Evolutionary conservation across 2,797 vertebrate genomes (phyloP).

Genomic region (Oreortyx pictus): DNA sequence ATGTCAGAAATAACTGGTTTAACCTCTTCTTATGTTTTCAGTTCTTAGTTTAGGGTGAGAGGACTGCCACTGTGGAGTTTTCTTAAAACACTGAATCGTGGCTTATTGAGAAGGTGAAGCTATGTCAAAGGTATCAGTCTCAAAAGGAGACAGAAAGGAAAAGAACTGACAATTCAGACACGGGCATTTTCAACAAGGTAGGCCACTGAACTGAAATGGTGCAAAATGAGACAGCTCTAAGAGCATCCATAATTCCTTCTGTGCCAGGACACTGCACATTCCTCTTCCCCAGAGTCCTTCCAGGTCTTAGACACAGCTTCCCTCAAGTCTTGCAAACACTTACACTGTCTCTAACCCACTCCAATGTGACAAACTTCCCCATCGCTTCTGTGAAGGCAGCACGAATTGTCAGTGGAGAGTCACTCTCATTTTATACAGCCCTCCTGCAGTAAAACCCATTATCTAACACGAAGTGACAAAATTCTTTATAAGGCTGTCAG

Average conservation of each 20-base stretch:
- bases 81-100: neutral
- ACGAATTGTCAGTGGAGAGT: neutral
- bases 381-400: neutral
- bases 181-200: neutral
- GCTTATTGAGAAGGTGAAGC: neutral
- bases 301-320: neutral
- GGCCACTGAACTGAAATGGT: neutral
- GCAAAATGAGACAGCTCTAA: neutral
- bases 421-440: neutral
- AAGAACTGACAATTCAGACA: neutral
- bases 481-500: neutral
- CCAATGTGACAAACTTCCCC: neutral
- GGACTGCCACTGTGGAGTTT: neutral
- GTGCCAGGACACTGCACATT: neutral
- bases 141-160: neutral
- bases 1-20: conserved; percentile 6
- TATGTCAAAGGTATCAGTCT: neutral
- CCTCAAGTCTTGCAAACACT: neutral
- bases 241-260: accelerated
- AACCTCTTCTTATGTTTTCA: neutral
- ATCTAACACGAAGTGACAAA: neutral
- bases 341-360: neutral
- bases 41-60: neutral
- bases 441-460: neutral
- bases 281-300: neutral